A percentile compares a stretch with the other conserved stretches of the same genome.
Evolutionary conservation across 2,888 invertebrate genomes (phyloP).

Genomic region (Tridacna crocea): DNA sequence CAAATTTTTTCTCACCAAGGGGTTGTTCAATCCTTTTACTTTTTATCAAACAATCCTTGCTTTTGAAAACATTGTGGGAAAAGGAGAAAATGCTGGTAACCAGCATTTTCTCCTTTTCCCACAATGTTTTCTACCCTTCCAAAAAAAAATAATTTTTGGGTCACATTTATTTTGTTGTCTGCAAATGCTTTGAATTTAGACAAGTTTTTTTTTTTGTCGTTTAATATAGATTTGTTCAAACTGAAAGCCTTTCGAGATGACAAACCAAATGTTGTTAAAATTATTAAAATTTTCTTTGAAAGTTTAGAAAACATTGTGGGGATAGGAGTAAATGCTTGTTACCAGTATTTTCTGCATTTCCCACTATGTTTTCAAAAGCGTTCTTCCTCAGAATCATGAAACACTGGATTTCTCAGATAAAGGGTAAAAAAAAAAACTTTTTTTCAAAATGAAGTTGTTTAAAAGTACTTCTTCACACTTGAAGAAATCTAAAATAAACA

Average conservation of each 20-base stretch:
- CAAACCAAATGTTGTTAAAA: too few relatives aligned
- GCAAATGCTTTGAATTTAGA: too few relatives aligned
- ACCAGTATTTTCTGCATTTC: not conserved
- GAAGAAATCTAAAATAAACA: conserved; percentile 3
- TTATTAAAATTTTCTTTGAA: too few relatives aligned
- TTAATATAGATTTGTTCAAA: too few relatives aligned
- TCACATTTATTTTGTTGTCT: too few relatives aligned
- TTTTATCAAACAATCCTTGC: not conserved
- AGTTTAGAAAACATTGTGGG: not conserved
- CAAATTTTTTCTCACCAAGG: not conserved
- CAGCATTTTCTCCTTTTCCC: not conserved
- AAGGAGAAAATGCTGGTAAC: not conserved
- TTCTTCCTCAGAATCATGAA: not conserved
- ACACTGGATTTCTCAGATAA: too few relatives aligned
- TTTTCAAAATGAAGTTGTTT: not conserved
- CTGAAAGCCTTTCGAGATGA: too few relatives aligned
- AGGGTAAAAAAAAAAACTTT: too few relatives aligned
- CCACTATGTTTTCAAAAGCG: not conserved
- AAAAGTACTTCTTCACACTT: not conserved
- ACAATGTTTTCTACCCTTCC: not conserved
- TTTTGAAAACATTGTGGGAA: conserved; percentile 10
- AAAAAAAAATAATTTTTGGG: too few relatives aligned
- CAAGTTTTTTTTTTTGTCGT: too few relatives aligned
- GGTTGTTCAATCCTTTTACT: not conserved
- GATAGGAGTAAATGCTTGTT: not conserved